phyloP scores from a whole-genome alignment of 2,113 vertebrate genomes.

The Mustelus asterias region DNA sequence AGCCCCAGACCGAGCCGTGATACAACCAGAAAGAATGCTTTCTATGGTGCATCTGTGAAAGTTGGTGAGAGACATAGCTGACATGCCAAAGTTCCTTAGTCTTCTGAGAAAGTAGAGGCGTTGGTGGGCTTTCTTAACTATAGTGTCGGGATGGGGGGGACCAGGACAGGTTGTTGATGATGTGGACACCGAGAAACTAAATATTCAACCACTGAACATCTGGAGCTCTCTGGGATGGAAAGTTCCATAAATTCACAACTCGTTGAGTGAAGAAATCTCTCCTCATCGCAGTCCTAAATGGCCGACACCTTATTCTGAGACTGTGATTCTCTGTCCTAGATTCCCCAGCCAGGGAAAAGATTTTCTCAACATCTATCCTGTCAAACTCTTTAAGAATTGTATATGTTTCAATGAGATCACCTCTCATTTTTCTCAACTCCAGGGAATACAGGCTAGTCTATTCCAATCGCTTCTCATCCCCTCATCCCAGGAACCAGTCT shows the following conservation, averaged over 20 bases:
- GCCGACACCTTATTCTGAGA: neutral
- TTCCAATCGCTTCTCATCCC: neutral
- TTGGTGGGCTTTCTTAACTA: no score
- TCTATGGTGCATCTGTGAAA: no score
- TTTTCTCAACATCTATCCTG: no score
- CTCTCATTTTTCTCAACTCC: neutral
- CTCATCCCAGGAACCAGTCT: neutral
- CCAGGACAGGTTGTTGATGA: no score
- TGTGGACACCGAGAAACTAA: neutral
- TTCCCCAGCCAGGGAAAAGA: neutral
- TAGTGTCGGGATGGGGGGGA: no score
- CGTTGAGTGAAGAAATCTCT: neutral
- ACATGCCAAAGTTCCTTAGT: no score
- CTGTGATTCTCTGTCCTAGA: neutral
- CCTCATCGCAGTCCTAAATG: neutral
- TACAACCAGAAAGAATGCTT: no score
- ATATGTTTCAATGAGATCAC: neutral
- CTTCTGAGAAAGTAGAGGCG: no score
- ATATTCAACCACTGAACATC: neutral
- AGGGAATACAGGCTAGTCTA: neutral
- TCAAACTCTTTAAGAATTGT: no score
- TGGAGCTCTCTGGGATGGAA: neutral
- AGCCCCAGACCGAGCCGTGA: no score
- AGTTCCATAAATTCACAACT: neutral
- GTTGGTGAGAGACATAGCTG: no score